These are phyloP conservation scores for Acanthopagrus latus DNA, from an alignment of 2,797 vertebrate species.

Conservation along the genomic window DNA sequence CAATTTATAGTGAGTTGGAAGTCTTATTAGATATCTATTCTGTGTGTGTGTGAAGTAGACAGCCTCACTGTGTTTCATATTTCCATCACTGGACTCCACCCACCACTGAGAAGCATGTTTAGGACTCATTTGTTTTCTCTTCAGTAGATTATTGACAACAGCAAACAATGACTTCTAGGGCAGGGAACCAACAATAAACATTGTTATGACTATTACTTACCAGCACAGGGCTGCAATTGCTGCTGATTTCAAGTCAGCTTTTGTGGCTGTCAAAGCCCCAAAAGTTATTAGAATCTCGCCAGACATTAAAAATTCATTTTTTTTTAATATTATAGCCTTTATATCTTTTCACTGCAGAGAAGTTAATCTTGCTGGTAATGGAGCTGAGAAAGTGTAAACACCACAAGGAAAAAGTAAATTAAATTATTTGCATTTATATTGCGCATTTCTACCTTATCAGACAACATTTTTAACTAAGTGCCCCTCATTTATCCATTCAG, in stretches of 20 bases:
- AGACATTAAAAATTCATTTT: no score
- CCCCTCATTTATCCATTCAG: neutral
- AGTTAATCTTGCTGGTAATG: no score
- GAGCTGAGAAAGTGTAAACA: no score
- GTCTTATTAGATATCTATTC: neutral
- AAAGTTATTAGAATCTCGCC: neutral
- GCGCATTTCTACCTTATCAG: neutral
- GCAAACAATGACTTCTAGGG: neutral
- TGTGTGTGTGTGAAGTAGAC: neutral
- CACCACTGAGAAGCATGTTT: no score
- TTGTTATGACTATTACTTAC: neutral
- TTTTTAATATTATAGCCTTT: no score
- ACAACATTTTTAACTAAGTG: neutral
- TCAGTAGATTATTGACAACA: neutral
- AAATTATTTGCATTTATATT: neutral
- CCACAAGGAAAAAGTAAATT: neutral
- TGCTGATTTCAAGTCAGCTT: neutral
- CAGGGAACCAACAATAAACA: neutral
- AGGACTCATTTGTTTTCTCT: neutral
- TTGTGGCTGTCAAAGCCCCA: neutral
- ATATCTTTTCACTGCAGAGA: no score
- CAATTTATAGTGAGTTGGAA: neutral
- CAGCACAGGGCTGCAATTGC: neutral
- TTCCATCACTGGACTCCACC: neutral
- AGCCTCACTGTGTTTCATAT: neutral